These are phyloP conservation scores for Microtus pennsylvanicus DNA, from an alignment of 2,113 vertebrate genomes.

Conservation along the genomic window DNA sequence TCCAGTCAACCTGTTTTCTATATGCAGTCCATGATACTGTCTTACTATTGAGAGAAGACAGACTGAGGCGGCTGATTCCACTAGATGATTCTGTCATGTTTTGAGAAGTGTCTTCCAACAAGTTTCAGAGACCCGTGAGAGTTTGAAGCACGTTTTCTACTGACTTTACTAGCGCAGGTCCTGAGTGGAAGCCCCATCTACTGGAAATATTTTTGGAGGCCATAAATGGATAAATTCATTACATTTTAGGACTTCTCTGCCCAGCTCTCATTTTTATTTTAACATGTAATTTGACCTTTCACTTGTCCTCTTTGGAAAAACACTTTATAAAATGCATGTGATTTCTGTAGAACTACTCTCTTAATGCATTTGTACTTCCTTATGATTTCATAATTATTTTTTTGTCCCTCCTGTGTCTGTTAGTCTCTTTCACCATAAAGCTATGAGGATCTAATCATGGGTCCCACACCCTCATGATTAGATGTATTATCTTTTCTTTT, in stretches of 20 bases:
- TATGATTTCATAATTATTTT: not conserved
- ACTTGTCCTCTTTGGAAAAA: not conserved
- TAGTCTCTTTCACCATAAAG: not conserved
- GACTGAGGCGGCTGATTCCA: not conserved
- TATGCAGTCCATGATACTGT: not conserved
- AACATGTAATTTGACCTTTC: not conserved
- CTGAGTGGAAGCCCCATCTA: not conserved
- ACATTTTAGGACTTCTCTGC: not conserved
- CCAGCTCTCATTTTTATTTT: not conserved
- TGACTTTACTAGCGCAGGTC: not conserved
- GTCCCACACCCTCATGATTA: not conserved
- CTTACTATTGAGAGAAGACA: not conserved
- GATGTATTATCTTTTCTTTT: no score
- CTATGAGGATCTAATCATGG: not conserved
- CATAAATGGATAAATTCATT: not conserved
- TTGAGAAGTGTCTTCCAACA: not conserved
- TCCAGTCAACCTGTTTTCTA: not conserved
- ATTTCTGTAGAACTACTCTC: not conserved
- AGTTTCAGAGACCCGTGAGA: not conserved
- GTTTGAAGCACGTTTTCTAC: not conserved
- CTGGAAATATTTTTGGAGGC: not conserved
- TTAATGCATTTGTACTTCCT: not conserved
- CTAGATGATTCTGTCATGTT: not conserved
- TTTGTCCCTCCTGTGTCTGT: not conserved
- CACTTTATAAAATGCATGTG: not conserved